Evolutionary conservation across 2,888 invertebrate species (phyloP), one percentile per base, ranked within the genome.

Genomic region (Dicycla oo): DNA sequence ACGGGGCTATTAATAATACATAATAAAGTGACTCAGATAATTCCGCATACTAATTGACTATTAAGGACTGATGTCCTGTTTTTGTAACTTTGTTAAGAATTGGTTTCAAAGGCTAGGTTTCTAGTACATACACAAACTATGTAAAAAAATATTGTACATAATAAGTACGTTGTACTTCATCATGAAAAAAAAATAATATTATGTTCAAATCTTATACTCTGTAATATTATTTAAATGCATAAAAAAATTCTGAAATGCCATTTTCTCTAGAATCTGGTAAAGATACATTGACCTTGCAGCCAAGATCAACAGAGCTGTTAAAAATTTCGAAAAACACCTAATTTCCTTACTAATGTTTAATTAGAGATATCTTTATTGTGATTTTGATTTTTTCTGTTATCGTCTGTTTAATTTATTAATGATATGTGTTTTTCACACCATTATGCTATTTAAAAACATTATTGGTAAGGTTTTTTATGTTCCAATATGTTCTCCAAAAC

Each of bases 1-100:
- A 79, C 54, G 34, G 40, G 40, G 70, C 43, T 70, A 80, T 82
- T 64, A 83, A 69, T 77, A 77, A 77, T 54, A 69, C 69, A 77
- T 73, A 56, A 71, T 73, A 53, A 71, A 71, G 56, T 73, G 60
- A 72, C 60, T 77, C 69, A 69, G 45, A 67, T 67, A 60, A 73
- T 81, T 71, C 73, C 67, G 77, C 62, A 69, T 74, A 60, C 45
- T 65, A 60, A 72, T 51, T 51, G 53, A 13, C 10, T 53, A 23
- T 66, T 67, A 58, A 62, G 34, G 26, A 47, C 56, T 65, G 53
- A 63, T 58, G 67, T 80, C 58, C 45, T 56, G 64, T 30, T 70
- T 53, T 49, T 49, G 56, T 26, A 13, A 69, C 43, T 80, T 64
- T 30, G 54, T 56, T 51, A 8, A 58, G 34, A 13, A 0, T 53